Evolutionary conservation across 2,797 vertebrate species (phyloP).

Genomic region (Pelodytes ibericus): DNA sequence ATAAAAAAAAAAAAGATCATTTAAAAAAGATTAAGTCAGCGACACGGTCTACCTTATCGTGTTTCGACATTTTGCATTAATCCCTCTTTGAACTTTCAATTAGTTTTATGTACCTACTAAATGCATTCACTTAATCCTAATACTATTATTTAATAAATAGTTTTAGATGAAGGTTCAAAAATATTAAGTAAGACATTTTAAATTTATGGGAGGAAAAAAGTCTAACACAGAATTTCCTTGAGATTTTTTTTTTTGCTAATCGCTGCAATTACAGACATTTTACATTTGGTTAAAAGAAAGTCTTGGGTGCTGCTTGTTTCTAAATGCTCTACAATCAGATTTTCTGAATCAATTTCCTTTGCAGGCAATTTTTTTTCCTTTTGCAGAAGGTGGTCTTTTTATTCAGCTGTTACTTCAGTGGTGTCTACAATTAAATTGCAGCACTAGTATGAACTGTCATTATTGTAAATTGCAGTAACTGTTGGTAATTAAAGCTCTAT

Average conservation of each 20-base stretch:
- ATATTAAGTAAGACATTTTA: constrained; percentile 7
- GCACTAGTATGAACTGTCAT: constrained; percentile 73
- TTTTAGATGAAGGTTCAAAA: too few species aligned
- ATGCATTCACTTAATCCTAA: too few species aligned
- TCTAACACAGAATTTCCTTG: constrained; percentile 32
- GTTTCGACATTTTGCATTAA: too few species aligned
- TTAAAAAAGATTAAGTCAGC: too few species aligned
- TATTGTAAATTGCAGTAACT: constrained; percentile 73
- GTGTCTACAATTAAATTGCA: constrained; percentile 72
- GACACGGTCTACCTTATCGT: too few species aligned
- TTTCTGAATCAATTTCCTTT: constrained; percentile 60
- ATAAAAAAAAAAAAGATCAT: too few species aligned
- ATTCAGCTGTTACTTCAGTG: constrained; percentile 70
- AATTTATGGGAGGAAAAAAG: constrained; percentile 24
- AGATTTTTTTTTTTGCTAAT: constrained; percentile 36
- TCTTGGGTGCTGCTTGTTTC: constrained; percentile 54
- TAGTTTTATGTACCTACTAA: too few species aligned
- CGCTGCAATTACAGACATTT: constrained; percentile 48
- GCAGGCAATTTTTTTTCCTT: constrained; percentile 45
- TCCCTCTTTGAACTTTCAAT: too few species aligned
- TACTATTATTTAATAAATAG: too few species aligned
- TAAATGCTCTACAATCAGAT: constrained; percentile 57
- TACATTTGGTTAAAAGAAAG: constrained; percentile 43
- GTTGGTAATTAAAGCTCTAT: constrained; percentile 68
- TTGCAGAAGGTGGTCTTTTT: constrained; percentile 61